Evolutionary conservation across 1,140 invertebrate species (phyloP), one percentile per base, ranked within the genome.

Genomic region (Triops longicaudatus): DNA sequence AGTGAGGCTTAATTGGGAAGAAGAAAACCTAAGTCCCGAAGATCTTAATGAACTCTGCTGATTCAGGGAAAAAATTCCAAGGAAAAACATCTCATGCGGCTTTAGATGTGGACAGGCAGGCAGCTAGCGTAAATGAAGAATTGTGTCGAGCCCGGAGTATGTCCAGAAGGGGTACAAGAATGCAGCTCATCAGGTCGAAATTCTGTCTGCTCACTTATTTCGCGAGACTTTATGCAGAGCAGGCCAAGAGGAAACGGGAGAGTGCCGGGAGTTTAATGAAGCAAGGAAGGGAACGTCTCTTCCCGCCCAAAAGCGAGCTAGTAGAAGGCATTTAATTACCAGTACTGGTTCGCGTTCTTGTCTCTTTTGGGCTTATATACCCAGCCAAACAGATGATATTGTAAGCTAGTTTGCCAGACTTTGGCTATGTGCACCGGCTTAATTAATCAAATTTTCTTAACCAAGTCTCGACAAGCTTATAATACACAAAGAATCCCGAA

Each of bases 241-340:
- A 63, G 4, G 50, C 2, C 14, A 63, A 63, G 31, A 63, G 50
- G 7, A 63, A 63, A 63, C 10, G 50, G 50, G 10, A 63, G 17
- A 63, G 22, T 63, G 22, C 50, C 50, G 22, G n/a, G 50, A 12
- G 31, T 63, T 63, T 63, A 63, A 63, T 63, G 50, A 63, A 63
- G 50, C 50, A 22, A 63, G 22, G 2, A 9, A 63, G 14, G 50
- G 22, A 63, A 22, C 50, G 22, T 63, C 50, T 63, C 50, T 63
- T 63, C 14, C 50, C 22, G 50, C 50, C 17, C n/a, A n/a, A 17
- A 22, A 63, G 50, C 14, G 44, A 63, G 17, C 50, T 63, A 6
- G 50, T 63, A 63, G 50, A 63, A 63, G 50, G 22, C 50, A 63
- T 63, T 63, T 63, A 63, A 63, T 63, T 63, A 63, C 50, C 50